These are phyloP conservation scores for Centropus unirufus DNA, from an alignment of 2,113 vertebrate genomes.

Conservation along the genomic window DNA sequence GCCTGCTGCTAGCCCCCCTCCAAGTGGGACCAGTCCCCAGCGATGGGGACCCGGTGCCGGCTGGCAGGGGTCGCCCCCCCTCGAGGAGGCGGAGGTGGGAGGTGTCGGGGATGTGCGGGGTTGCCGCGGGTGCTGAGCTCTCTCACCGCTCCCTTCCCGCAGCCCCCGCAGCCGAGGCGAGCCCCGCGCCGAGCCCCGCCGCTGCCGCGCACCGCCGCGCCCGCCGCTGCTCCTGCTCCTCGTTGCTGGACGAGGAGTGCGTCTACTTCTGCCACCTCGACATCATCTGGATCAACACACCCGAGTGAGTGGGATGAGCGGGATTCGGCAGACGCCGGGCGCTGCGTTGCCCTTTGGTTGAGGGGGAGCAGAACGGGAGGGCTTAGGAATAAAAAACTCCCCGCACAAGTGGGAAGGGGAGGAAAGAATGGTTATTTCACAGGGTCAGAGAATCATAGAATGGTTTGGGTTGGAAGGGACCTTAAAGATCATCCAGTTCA, in stretches of 20 bases:
- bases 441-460: no score
- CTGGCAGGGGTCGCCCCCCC: background rate
- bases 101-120: background rate
- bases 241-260: constrained; percentile 93
- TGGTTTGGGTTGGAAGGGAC: no score
- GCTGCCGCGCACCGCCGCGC: constrained; percentile 72
- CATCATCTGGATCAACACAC: constrained; percentile 99
- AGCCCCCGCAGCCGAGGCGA: constrained; percentile 42
- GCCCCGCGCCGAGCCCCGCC: background rate
- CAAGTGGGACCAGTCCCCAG: no score
- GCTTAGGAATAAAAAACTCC: background rate
- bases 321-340: background rate
- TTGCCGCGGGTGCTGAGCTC: background rate
- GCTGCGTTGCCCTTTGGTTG: background rate
- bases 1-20: background rate
- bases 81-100: no score
- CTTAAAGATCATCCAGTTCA: no score
- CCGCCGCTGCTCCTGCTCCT: constrained; percentile 94
- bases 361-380: background rate
- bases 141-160: constrained; percentile 24
- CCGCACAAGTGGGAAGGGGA: background rate
- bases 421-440: background rate
- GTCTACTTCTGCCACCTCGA: constrained; percentile 99
- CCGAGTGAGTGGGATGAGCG: constrained; percentile 78
- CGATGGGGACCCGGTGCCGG: no score